Evolutionary conservation across 2,113 vertebrate genomes (phyloP), one percentile per base, ranked within the genome.

Genomic region (Neogobius melanostomus): DNA sequence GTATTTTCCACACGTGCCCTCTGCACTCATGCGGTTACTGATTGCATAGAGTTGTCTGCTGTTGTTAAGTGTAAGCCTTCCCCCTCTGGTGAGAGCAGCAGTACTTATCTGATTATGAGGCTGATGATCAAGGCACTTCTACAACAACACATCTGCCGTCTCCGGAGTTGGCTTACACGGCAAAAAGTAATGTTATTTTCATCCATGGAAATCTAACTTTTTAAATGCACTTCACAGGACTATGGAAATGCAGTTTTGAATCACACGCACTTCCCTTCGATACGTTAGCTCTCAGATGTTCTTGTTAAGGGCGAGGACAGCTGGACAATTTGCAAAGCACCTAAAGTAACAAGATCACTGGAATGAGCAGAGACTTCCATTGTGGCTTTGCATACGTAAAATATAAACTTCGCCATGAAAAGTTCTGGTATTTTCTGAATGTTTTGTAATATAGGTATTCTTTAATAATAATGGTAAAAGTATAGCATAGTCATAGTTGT

Each of bases 301-400:
- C 57, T 72, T 80, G 61, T 56, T 69, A 42, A 56, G 14, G 64
- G 61, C 80, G 83, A 81, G 82, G 80, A 82, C 73, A 66, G 28
- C 4, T 45, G 43, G 59, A 78, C 66, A 81, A 74, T 88, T 74
- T 77, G 53, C 57, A 67, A 9, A 65, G 21, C 69, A 51, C 21
- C 42, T 36, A 21, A 72, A 65, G 10, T 10, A 49, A 14, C 4
- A 4, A 42, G 51, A 8, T 11, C 46, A 7, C 6, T 47, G 46
- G 46, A 7, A 47, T 11, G 6, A 16, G 7, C 15, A 16, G 17
- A 17, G 51, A 16, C 51, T 16, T 53, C 51, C 16, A n/a, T 6
- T n/a, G 51, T 53, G n/a, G 5, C 15, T 53, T 53, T 53, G 51
- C 7, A n/a, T 7, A 16, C 7, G 5, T 1, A 47, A 16, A 7